Base-by-base conservation (phyloP, 2,797 vertebrate genomes). In the Muscicapa striata region DNA sequence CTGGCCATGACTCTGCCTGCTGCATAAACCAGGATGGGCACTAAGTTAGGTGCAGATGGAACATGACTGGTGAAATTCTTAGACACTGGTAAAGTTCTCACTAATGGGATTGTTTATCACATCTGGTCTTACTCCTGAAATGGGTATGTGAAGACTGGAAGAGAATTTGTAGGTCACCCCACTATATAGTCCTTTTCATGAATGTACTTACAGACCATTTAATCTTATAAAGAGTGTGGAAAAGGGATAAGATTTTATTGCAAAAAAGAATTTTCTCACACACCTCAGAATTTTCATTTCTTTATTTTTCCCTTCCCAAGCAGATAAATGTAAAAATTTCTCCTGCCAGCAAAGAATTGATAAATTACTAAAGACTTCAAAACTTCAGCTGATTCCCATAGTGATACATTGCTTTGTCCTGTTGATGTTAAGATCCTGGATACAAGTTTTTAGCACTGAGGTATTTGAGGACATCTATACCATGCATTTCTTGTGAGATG, bases 301-400 rank as follows among this genome's bases (percentile, higher is more conserved):
- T 58, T 73, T 77, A 14, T 70, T 81, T 95, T 79, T 49, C 15
- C 8, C 17, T 58, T 70, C 15, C 11, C 41, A 41, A 82, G 54
- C 3, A 80, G 80, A 80, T 62, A 66, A 89, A 86, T 51, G 72
- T 11, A 51, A 78, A 64, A 88, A 68, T 69, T 78, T 72, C 32
- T 84, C n/a, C 86, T 93, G 34, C n/a, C 82, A 83, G 68, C 43
- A 75, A 90, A 88, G 54, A 93, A 62, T 13, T 92, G 80, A 93
- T 94, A 76, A 86, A 57, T n/a, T 89, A 49, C 23, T 54, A 57
- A 81, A 92, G 91, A 92, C 83, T 87, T 90, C 34, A 77, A 38
- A 89, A 69, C 58, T 92, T 84, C 51, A 70, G 45, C 57, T 89
- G 68, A 80, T 94, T 93, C 57, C 79, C 30, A 24, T 22, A 68